Conservation (phyloP, 2,797 vertebrate genomes). For the Merluccius polli region DNA sequence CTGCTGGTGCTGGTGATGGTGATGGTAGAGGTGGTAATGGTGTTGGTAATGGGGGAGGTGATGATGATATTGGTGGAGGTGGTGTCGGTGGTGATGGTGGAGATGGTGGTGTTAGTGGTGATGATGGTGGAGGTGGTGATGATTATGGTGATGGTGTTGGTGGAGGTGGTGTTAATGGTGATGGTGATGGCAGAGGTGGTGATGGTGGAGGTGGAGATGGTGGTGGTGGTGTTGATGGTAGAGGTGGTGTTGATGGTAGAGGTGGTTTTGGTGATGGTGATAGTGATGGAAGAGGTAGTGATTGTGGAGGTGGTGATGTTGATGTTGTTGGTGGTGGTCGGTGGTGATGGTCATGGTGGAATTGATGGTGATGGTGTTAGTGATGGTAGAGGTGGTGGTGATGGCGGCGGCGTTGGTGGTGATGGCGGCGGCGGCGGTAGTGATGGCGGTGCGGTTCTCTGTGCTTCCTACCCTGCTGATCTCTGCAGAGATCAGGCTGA, state of each 20-base stretch:
- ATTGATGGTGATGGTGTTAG: neutral
- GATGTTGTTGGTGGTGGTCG: neutral
- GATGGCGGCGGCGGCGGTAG: neutral
- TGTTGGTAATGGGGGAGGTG: neutral
- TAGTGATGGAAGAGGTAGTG: too few relatives aligned
- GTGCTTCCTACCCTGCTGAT: slow-evolving; percentile 60
- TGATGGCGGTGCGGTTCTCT: neutral
- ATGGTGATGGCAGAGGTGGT: too few relatives aligned
- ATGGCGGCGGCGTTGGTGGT: neutral
- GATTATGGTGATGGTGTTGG: neutral
- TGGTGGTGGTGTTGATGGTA: neutral
- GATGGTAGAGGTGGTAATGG: too few relatives aligned
- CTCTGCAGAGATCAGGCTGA: slow-evolving; percentile 75
- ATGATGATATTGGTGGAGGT: neutral
- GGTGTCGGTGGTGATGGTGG: neutral
- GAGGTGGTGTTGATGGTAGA: neutral
- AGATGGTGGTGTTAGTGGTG: neutral
- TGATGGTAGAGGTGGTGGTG: neutral
- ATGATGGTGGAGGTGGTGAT: neutral
- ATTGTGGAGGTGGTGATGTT: neutral
- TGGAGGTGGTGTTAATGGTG: neutral
- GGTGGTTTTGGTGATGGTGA: neutral
- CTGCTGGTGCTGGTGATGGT: neutral
- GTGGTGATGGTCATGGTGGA: too few relatives aligned
- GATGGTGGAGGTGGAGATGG: neutral